Base-by-base conservation (phyloP, 1,140 invertebrate species). In the Aphelinus atriplicis region DNA sequence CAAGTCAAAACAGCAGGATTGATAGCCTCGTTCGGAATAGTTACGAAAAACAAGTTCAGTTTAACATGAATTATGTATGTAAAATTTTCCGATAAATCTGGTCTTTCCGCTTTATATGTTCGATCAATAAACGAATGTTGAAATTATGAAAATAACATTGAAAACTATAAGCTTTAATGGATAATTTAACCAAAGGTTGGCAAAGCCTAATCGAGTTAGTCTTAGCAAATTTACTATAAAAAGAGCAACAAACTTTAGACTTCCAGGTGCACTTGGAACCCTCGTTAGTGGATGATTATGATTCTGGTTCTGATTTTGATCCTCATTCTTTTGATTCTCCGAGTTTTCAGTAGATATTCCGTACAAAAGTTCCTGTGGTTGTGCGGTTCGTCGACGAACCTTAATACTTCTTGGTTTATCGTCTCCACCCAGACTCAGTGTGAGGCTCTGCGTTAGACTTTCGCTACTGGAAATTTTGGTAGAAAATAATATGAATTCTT, bases 221-320 rank as follows among this genome's bases (percentile, higher is more conserved):
- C 69, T 48, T 42, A 62, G 67, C 42, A 68, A 48, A 50, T 9
- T 43, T 71, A 77, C 45, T 70, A n/a, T 61, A 10, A 48, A 7
- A 75, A 53, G 63, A 53, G 57, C 53, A 57, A 83, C 85, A 84
- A 85, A 91, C 90, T 90, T 91, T 71, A 91, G 83, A 80, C 89
- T 90, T 71, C 92, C 92, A 45, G 92, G 92, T 50, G 92, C 92
- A 83, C 92, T 93, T 42, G 92, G 92, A 45, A 93, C 91, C 75
- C 92, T 87, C 26, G 90, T 89, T n/a, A 93, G 84, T n/a, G 91
- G 90, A 80, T 89, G 84, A 79, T 87, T 87, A 67, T 87, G 81
- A 78, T 85, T 86, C 61, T 86, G 84, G 72, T 88, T 86, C 70
- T 88, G 85, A 80, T 82, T 84, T 68, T 86, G 84, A 75, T 88